phyloP scores from a whole-genome alignment of 1,140 invertebrate species.

The Solen grandis region DNA sequence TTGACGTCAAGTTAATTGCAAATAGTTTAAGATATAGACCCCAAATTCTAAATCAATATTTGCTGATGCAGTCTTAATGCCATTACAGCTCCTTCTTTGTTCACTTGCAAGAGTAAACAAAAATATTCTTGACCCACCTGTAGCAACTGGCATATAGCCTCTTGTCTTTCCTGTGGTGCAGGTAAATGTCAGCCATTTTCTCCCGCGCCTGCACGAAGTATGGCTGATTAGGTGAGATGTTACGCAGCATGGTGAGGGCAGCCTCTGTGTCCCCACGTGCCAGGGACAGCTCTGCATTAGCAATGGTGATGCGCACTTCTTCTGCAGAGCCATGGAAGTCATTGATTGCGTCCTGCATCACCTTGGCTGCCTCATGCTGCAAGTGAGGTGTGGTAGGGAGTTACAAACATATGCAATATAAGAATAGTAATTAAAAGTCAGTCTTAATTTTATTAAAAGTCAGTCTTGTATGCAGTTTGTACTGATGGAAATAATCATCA shows the following conservation, averaged over 20 bases:
- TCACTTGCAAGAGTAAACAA: too few relatives aligned
- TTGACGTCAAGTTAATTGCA: too few relatives aligned
- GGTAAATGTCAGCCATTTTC: constrained; percentile 95
- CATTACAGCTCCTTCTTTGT: too few relatives aligned
- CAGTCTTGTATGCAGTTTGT: too few relatives aligned
- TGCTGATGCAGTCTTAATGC: too few relatives aligned
- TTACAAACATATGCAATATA: too few relatives aligned
- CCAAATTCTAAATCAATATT: too few relatives aligned
- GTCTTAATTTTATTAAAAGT: too few relatives aligned
- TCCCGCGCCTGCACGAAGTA: constrained; percentile 94
- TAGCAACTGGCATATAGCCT: constrained; percentile 85
- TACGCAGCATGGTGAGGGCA: constrained; percentile 89
- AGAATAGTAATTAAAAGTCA: too few relatives aligned
- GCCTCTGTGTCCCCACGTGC: constrained; percentile 90
- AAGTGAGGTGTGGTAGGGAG: too few relatives aligned
- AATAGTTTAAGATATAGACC: too few relatives aligned
- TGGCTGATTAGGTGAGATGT: constrained; percentile 88
- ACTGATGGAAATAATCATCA: too few relatives aligned
- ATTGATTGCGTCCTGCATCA: constrained; percentile 91
- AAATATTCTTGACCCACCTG: constrained; percentile 79
- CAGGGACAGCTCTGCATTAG: constrained; percentile 91
- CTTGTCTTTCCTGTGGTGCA: constrained; percentile 93
- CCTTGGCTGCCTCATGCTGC: constrained; percentile 88
- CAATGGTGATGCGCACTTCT: constrained; percentile 91
- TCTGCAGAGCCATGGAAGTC: constrained; percentile 90